Evolutionary conservation across 2,888 invertebrate genomes (phyloP), one percentile per base, ranked within the genome.

Genomic region (Sycophila texana): DNA sequence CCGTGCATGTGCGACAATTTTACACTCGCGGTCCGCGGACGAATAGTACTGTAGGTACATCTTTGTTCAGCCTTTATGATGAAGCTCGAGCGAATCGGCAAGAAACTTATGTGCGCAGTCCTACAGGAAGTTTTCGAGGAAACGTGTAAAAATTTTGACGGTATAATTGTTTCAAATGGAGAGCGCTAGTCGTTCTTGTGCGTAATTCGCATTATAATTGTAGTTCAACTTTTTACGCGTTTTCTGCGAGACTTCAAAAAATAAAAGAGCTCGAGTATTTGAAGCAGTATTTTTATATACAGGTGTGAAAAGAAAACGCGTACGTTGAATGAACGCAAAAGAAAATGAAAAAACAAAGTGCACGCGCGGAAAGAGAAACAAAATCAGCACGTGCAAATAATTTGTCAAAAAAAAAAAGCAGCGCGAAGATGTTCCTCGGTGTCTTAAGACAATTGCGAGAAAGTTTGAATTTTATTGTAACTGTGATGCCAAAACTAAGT

Each of bases 251-350:
- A 65, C 49, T 67, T 72, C 57, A 39, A 68, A 74, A 71, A 53
- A 53, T 79, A 77, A 75, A 47, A 77, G 65, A 58, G 39, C 16
- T 14, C 63, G 68, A 77, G 73, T 74, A 77, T 72, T 82, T 74
- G 67, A 77, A 78, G 47, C 81, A 81, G 81, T 80, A 76, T 81
- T 82, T 76, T 81, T 77, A 68, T 81, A 82, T 76, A 76, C 67
- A 73, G 80, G 67, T 74, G 76, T 74, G 55, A 63, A 71, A 71
- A 53, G 13, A 63, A 67, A 77, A 65, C 16, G 47, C 67, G 74
- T 74, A 74, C 65, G 73, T 81, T 74, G 26, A 49, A 39, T 57
- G 61, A 67, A 61, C 22, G 53, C 16, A 65, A 61, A 75, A 65
- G 66, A 65, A 22, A 39, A 26, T 57, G n/a, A 47, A 66, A 73